Evolutionary conservation across 2,888 invertebrate species (phyloP).

Genomic region (Nephrotoma flavescens): DNA sequence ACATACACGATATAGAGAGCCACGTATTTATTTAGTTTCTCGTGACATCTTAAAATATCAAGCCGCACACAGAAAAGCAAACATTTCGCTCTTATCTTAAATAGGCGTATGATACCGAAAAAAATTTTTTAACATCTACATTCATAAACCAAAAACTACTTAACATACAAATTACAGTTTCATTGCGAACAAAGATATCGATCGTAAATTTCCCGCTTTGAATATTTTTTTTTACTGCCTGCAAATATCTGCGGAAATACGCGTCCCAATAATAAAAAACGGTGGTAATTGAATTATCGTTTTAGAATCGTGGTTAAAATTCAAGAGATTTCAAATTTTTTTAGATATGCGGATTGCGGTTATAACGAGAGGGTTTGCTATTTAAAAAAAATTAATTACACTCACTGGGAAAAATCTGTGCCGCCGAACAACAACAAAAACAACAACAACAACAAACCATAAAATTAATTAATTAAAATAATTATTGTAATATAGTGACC

Average conservation of each 20-base stretch:
- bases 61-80: background rate
- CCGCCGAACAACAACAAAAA: background rate
- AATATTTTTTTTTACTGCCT: background rate
- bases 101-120: background rate
- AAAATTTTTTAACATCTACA: background rate
- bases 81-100: background rate
- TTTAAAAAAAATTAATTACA: background rate
- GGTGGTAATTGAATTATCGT: background rate
- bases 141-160: background rate
- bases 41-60: background rate
- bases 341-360: background rate
- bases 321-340: background rate
- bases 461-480: background rate
- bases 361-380: background rate
- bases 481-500: background rate
- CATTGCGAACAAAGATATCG: background rate
- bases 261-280: background rate
- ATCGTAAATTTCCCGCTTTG: background rate
- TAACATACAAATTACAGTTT: background rate
- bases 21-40: background rate
- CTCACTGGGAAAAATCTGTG: background rate
- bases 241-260: background rate
- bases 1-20: too few species aligned
- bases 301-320: background rate
- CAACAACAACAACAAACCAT: background rate